Conservation (phyloP, 2,888 invertebrate species). For the Caenorhabditis panamensis region DNA sequence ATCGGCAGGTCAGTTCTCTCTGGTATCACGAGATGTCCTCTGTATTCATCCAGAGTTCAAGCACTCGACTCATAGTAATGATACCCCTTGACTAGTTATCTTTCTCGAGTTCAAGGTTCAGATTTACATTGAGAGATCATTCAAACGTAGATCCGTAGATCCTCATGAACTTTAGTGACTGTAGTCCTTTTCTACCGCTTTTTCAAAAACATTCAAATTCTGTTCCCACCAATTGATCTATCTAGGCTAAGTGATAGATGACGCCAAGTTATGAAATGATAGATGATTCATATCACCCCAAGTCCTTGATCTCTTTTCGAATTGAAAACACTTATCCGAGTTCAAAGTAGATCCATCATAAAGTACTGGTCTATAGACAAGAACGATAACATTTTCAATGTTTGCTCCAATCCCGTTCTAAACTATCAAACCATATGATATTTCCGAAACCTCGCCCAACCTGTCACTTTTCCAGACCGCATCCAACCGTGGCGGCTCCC, state of each 20-base stretch:
- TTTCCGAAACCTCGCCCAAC: background rate
- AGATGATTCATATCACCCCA: too few relatives aligned
- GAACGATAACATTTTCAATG: background rate
- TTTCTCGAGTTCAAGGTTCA: slow-evolving; percentile 8
- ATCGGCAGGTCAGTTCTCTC: slow-evolving; percentile 6
- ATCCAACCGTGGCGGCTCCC: slow-evolving; percentile 36
- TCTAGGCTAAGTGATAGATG: too few relatives aligned
- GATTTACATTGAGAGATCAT: too few relatives aligned
- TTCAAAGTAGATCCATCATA: too few relatives aligned
- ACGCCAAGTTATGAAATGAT: too few relatives aligned
- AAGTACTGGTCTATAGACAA: background rate
- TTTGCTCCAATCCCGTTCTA: background rate
- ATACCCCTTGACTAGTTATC: background rate
- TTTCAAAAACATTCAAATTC: too few relatives aligned
- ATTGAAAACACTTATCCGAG: too few relatives aligned
- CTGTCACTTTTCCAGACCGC: slow-evolving; percentile 19
- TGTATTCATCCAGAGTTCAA: slow-evolving; percentile 1
- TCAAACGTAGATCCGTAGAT: too few relatives aligned
- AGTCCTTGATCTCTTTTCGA: too few relatives aligned
- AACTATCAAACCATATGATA: background rate
- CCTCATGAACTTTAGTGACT: too few relatives aligned
- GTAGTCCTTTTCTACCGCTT: too few relatives aligned
- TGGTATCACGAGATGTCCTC: slow-evolving; percentile 1
- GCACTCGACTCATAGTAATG: background rate
- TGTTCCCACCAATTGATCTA: too few relatives aligned